Evolutionary conservation across 2,888 invertebrate genomes (phyloP), one percentile per base, ranked within the genome.

Genomic region (Tineola bisselliella): DNA sequence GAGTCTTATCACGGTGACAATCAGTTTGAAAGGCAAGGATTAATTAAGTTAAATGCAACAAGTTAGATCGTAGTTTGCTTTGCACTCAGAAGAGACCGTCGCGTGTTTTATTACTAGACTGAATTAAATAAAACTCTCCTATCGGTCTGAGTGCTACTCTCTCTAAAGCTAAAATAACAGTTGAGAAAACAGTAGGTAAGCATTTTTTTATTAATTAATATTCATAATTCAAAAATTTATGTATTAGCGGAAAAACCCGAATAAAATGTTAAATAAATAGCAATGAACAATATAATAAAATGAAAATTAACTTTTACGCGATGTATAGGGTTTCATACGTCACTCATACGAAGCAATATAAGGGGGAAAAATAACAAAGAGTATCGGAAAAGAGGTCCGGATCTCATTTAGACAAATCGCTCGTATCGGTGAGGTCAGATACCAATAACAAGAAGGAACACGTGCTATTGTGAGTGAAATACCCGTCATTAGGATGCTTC

Each of bases 371-470:
- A 79, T 78, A 78, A 84, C 81, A 82, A 82, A 81, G 79, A 77
- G 68, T 70, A 60, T 60, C 33, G 60, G 44, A 48, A 59, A 66
- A 76, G 75, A 76, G 81, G 78, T 74, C 82, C 84, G 86, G 84
- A 84, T 84, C 84, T 86, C 84, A 84, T 86, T 84, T 84, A 81
- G 84, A 86, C 86, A 84, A 86, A 86, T 86, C 84, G 83, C 78
- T 82, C 76, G 81, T 84, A 81, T 84, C 84, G 84, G 84, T 84
- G 82, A 84, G 80, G 81, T 81, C 84, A 81, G 84, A 84, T 81
- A 83, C 82, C 84, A 84, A 84, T 84, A 86, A 84, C 79, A 86
- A 84, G 84, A 80, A 48, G 75, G 72, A 77, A 78, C 78, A 76
- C 77, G 77, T 83, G 81, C 83, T 81, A 84, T 86, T 86, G 86